Evolutionary conservation across 2,797 vertebrate genomes (phyloP).

Genomic region (Ptychadena robeensis): DNA sequence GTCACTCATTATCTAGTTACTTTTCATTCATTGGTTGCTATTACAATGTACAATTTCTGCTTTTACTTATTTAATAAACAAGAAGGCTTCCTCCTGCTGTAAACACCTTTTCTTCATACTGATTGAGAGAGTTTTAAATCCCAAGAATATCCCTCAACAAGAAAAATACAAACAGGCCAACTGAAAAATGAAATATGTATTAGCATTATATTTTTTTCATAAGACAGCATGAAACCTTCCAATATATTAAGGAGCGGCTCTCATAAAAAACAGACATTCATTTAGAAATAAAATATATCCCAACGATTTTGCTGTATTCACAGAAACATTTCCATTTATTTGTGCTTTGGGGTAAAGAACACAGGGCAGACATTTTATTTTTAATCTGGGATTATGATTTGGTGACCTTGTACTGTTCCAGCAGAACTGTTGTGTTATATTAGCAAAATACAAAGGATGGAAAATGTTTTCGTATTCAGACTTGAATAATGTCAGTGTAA

Average conservation of each 20-base stretch:
- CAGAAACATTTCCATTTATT: constrained; percentile 10
- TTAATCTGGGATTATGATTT: constrained; percentile 32
- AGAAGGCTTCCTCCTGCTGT: not conserved
- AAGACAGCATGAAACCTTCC: not conserved
- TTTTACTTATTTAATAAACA: not conserved
- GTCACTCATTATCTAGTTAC: too few relatives aligned
- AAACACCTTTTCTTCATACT: not conserved
- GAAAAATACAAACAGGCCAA: not conserved
- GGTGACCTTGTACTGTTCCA: constrained; percentile 13
- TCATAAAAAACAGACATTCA: not conserved
- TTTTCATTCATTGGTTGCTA: not conserved
- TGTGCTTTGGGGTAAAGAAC: constrained; percentile 28
- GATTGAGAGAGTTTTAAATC: not conserved
- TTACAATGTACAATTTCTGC: too few relatives aligned
- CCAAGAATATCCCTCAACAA: not conserved
- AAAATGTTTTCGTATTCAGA: constrained; percentile 11
- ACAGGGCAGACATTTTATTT: constrained; percentile 10
- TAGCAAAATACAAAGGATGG: constrained; percentile 12
- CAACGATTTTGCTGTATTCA: not conserved
- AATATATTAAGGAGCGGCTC: not conserved
- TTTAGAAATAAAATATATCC: constrained; percentile 8
- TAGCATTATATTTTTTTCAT: not conserved
- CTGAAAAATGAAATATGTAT: not conserved
- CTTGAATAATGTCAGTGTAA: constrained; percentile 10
- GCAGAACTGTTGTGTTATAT: constrained; percentile 6